Evolutionary conservation across 1,140 invertebrate species (phyloP), one percentile per base, ranked within the genome.

Genomic region (Cydia strobilella): DNA sequence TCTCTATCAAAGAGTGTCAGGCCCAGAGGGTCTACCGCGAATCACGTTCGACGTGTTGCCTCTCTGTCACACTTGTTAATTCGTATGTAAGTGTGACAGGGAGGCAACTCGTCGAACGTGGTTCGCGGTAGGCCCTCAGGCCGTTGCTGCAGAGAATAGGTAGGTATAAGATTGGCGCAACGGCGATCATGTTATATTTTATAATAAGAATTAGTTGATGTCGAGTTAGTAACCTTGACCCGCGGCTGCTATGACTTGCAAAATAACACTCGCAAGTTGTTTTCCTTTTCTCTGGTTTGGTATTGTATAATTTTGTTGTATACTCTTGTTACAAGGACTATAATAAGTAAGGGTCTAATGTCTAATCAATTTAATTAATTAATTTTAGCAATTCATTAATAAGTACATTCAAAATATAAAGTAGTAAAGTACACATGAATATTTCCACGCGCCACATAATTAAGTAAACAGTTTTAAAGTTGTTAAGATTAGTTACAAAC

Each of bases 331-430:
- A 51, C 48, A 51, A 51, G 5, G 9, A 59, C 20, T 59, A 23
- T 59, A 59, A 59, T 23, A 59, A 59, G n/a, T n/a, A n/a, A 59
- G 23, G 10, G 15, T 23, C 9, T 59, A 59, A 65, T 65, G n/a
- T 35, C 35, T 18, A 35, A 69, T 35, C 15, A 42, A 20, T 69
- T 69, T 39, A 18, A 69, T 69, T 20, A 3, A 35, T 39, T n/a
- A 39, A 69, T 42, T 42, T 39, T 39, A 18, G 65, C 39, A 69
- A 20, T 69, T n/a, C 2, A 45, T 45, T 45, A 45, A 10, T 35
- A 66, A 35, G 12, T 69, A 69, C 65, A 69, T 69, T 35, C 65
- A 69, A 35, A 69, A 69, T 35, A 69, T 69, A 69, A 42, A 39
- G 15, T 35, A 20, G n/a, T n/a, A n/a, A n/a, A n/a, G n/a, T n/a